These are phyloP conservation scores for Poecilia latipinna DNA, from an alignment of 2,113 vertebrate species.

Conservation along the genomic window DNA sequence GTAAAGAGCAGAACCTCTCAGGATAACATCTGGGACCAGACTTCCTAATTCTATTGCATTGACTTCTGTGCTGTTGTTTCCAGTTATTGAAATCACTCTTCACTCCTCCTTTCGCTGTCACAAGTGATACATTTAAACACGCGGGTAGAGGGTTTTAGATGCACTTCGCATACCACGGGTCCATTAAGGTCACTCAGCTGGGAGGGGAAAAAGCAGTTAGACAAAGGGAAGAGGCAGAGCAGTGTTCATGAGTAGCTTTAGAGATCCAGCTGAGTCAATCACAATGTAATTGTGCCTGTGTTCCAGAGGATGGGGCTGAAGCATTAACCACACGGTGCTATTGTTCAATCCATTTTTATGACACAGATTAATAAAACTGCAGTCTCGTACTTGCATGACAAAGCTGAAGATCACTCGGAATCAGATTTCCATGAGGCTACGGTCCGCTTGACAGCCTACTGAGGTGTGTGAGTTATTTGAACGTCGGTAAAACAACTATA, in stretches of 20 bases:
- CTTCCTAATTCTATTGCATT: slow-evolving; percentile 39
- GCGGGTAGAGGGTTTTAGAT: slow-evolving; percentile 46
- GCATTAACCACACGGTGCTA: slow-evolving; percentile 66
- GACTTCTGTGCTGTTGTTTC: slow-evolving; percentile 30
- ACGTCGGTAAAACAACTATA: slow-evolving; percentile 12
- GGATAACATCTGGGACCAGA: slow-evolving; percentile 26
- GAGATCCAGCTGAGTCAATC: slow-evolving; percentile 63
- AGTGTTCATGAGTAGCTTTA: slow-evolving; percentile 47
- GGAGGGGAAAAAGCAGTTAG: slow-evolving; percentile 35
- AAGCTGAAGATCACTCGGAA: slow-evolving; percentile 32
- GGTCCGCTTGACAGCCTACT: slow-evolving; percentile 29
- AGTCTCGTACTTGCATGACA: slow-evolving; percentile 19
- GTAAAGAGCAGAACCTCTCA: slow-evolving; percentile 39
- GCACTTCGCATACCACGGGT: slow-evolving; percentile 35
- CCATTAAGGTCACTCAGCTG: slow-evolving; percentile 50
- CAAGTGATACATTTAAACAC: slow-evolving; percentile 46
- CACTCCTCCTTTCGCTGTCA: slow-evolving; percentile 45
- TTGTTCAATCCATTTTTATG: slow-evolving; percentile 55
- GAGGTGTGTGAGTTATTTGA: slow-evolving; percentile 29
- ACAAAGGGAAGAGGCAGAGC: slow-evolving; percentile 38
- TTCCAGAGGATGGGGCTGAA: slow-evolving; percentile 81
- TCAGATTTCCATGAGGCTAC: slow-evolving; percentile 29
- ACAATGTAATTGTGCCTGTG: slow-evolving; percentile 73
- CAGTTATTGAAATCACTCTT: slow-evolving; percentile 45
- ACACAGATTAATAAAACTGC: slow-evolving; percentile 43